Evolutionary conservation across 2,888 invertebrate genomes (phyloP), one percentile per base, ranked within the genome.

Genomic region (Hermaeophaga mercurialis): DNA sequence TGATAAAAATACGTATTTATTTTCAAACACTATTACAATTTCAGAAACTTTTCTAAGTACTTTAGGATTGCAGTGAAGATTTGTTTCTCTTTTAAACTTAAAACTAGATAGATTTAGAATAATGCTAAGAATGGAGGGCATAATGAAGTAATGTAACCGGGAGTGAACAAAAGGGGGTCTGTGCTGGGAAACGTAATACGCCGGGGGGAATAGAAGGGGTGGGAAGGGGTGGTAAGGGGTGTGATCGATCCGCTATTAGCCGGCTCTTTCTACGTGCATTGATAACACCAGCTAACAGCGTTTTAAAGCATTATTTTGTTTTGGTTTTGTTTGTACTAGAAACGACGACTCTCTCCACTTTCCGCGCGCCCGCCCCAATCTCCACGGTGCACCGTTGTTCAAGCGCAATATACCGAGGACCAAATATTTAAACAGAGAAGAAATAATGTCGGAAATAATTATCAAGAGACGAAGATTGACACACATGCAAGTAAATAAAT

Each of bases 181-280:
- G 11, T 24, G 8, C 50, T 33, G 31, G 43, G 33, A 24, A 44
- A 34, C 36, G 14, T 8, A 12, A 43, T 52, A 43, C 33, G 15
- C 34, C 9, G 33, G 34, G 34, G 52, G 53, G 46, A 36, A 14
- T 12, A 44, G 47, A 39, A 17, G 47, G 48, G 44, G 55, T 22
- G 50, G 4, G 9, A 31, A 12, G 49, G 34, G 8, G 49, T 24
- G 1, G 26, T 31, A 56, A 56, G 50, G 49, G 56, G 58, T 44
- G 54, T 61, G 61, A 61, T 61, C 61, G 61, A 61, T 61, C 58
- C 61, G 61, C 56, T 61, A 61, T 61, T 59, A 61, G 58, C 58
- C 31, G 52, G 58, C 54, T 54, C 56, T 59, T 61, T 56, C 61
- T 61, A 61, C 61, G 58, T 61, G 61, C 61, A 61, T 61, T 61